Evolutionary conservation across 2,888 invertebrate genomes (phyloP), one percentile per base, ranked within the genome.

Genomic region (Eilema sororculum): DNA sequence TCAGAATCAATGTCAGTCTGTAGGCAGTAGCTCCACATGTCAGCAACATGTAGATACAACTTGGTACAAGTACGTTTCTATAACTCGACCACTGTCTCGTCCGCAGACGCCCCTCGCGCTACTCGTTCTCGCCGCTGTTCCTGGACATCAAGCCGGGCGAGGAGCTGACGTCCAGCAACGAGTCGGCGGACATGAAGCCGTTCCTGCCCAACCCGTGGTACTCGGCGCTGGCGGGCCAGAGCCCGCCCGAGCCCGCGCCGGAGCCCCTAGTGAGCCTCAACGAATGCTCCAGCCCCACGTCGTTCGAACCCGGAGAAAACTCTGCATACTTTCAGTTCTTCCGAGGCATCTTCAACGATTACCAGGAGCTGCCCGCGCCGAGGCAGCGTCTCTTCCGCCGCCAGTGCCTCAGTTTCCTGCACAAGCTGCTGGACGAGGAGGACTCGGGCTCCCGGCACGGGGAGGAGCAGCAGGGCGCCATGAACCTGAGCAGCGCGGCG

Each of bases 311-410:
- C 1, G 94, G 94, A 68, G 95, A 94, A 74, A 91, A 86, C 84
- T 83, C 88, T 6, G 91, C 93, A 2, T 95, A 89, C 83, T 94
- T 94, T 78, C 93, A 94, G 73, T 95, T 95, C 86, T 95, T 95
- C 83, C 89, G 93, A 22, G 93, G 93, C 22, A 89, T 95, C 41
- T 82, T 93, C 79, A 82, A 83, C 72, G 95, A 95, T 77, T 95
- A 92, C 83, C 87, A 83, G 75, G 92, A 91, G 77, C 83, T 95
- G 65, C 76, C 89, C 0, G 73, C 87, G 4, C 85, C 79, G 56
- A 89, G 88, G 69, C 92, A 90, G 79, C 80, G 94, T 25, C 71
- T 84, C 58, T 95, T 94, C 77, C 90, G 92, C 52, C 87, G 94
- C 12, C 87, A 90, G 75, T 94, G 95, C 71, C 83, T 95, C 52